phyloP scores from a whole-genome alignment of 2,113 vertebrate species.

The Eulacestoma nigropectus region DNA sequence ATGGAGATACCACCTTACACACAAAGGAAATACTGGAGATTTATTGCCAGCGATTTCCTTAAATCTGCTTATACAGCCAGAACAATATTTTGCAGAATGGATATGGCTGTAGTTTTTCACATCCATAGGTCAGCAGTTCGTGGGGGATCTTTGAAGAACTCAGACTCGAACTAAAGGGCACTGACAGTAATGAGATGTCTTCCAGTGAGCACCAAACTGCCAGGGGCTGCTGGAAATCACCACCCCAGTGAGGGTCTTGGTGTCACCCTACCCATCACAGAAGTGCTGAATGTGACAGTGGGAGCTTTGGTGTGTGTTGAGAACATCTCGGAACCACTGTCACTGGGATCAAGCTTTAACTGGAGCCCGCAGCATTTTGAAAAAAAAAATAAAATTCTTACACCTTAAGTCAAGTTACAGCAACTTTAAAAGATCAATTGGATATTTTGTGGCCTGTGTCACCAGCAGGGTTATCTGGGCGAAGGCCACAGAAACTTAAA shows the following conservation, averaged over 20 bases:
- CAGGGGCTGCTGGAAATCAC: neutral
- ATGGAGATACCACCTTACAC: neutral
- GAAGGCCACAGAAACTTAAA: neutral
- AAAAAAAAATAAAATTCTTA: neutral
- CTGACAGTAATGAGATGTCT: neutral
- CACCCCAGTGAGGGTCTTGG: neutral
- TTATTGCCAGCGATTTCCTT: neutral
- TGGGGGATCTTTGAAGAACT: neutral
- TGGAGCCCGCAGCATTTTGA: neutral
- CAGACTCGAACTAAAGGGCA: fast-evolving
- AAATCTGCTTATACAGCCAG: neutral
- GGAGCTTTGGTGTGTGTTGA: neutral
- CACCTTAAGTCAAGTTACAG: neutral
- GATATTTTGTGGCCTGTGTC: neutral
- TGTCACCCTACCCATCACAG: neutral
- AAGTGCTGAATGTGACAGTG: neutral
- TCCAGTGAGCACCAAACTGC: neutral
- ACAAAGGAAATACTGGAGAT: neutral
- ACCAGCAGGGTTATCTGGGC: neutral
- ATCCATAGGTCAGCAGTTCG: neutral
- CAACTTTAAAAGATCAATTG: neutral
- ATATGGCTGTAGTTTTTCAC: neutral
- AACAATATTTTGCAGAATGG: neutral
- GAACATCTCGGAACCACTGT: fast-evolving
- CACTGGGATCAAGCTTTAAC: neutral